Evolutionary conservation across 2,113 vertebrate species (phyloP).

Genomic region (Nestor notabilis): DNA sequence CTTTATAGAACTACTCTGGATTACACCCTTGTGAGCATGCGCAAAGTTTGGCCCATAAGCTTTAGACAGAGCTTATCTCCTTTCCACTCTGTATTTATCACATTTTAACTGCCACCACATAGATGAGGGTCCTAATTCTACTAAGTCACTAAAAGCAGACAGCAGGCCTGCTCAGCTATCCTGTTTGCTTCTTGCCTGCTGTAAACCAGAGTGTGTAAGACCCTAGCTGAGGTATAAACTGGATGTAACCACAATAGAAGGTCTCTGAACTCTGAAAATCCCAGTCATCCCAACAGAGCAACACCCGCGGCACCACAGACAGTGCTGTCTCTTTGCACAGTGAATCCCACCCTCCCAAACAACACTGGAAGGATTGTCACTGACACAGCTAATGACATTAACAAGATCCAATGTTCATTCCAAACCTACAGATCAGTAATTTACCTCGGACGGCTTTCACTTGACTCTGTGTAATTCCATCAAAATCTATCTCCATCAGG

Average conservation of each 20-base stretch:
- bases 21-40: neutral
- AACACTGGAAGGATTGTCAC: neutral
- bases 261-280: neutral
- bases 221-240: neutral
- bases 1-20: neutral
- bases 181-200: neutral
- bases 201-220: neutral
- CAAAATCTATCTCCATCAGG: constrained; percentile 92
- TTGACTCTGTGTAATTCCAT: constrained; percentile 79
- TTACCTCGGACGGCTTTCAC: constrained; percentile 88
- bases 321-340: neutral
- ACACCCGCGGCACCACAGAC: fast-evolving
- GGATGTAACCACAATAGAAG: neutral
- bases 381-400: neutral
- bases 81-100: neutral
- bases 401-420: neutral
- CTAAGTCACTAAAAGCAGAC: neutral
- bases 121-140: neutral
- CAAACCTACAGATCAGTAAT: neutral
- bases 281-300: neutral
- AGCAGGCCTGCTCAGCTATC: neutral
- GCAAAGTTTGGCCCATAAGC: neutral
- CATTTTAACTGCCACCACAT: neutral
- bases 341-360: neutral
- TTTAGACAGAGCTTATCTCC: neutral